Base-by-base conservation (phyloP, 2,797 vertebrate species). In the Sebastes melanostomus region DNA sequence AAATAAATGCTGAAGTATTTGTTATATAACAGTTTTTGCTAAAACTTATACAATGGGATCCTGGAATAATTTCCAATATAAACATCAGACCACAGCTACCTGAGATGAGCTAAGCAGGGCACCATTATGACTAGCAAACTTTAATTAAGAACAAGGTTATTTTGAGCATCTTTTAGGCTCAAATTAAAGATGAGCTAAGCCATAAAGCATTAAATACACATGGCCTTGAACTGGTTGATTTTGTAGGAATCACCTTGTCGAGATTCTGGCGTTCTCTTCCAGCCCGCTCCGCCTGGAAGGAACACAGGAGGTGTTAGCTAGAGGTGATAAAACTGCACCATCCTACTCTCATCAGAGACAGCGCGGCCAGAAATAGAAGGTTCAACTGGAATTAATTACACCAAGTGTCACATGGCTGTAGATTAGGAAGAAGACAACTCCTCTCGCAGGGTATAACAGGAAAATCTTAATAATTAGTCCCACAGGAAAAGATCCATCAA, bases 311-410 rank as follows among this genome's bases (percentile, higher is more conserved):
- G 87, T 86, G 87, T 90, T 86, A 78, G 79, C 56, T 55, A 66
- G 80, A 90, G 87, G 87, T 91, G 90, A 89, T 88, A 83, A 91
- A 88, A 89, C 81, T n/a, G 73, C 67, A 77, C 86, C 75, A 77
- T 86, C 80, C 82, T 73, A 68, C 88, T 89, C 91, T 91, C 85
- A 70, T 91, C 83, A 87, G 81, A 84, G 82, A 82, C 72, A 73
- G 77, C 80, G 20, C 4, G 30, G 81, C 82, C 93, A 91, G 90
- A 90, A 95, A 95, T 91, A 94, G 93, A 94, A 87, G 81, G 79
- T 91, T 93, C 88, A 91, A 91, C 88, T 92, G 85, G 92, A 95
- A 93, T 94, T 92, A 93, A 95, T 95, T 93, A 91, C 86, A 82
- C 81, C 85, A 92, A 94, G 94, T 94, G 94, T 94, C 93, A 95